These are phyloP conservation scores for Rhaphigaster nebulosa DNA, from an alignment of 2,888 invertebrate species.

Conservation along the genomic window DNA sequence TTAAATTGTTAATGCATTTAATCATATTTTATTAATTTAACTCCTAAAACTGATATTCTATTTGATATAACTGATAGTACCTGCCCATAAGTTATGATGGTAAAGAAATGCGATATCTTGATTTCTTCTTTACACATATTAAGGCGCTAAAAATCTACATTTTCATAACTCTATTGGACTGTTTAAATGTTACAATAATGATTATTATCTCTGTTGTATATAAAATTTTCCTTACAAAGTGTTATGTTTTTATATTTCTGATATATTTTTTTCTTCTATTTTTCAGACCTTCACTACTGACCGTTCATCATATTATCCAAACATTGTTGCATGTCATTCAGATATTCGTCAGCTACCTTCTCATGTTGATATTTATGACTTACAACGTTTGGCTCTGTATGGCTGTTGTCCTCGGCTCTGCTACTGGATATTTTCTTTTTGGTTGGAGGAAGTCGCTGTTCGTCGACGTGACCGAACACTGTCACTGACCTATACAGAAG, in stretches of 20 bases:
- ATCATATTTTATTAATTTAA: not conserved
- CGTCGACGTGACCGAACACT: constrained; percentile 95
- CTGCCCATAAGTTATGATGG: no score
- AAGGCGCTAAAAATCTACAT: no score
- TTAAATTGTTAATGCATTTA: not conserved
- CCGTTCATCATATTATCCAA: constrained; percentile 86
- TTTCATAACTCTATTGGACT: no score
- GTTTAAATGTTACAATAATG: no score
- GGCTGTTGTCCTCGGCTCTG: constrained; percentile 90
- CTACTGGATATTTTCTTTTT: constrained; percentile 93
- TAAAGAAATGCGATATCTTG: no score
- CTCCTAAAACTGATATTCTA: not conserved
- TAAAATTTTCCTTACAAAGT: not conserved
- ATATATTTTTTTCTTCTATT: constrained; percentile 41
- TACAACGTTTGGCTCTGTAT: constrained; percentile 95
- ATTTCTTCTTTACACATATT: no score
- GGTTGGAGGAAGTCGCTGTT: constrained; percentile 96
- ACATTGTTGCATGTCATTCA: constrained; percentile 90
- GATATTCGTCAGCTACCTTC: constrained; percentile 90
- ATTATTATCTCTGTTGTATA: not conserved
- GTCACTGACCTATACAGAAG: constrained; percentile 80
- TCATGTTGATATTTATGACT: constrained; percentile 98
- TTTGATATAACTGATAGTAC: no score
- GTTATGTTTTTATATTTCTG: not conserved
- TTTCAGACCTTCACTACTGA: constrained; percentile 86